Base-by-base conservation (phyloP, 2,888 invertebrate species). In the Lamproptera curius region DNA sequence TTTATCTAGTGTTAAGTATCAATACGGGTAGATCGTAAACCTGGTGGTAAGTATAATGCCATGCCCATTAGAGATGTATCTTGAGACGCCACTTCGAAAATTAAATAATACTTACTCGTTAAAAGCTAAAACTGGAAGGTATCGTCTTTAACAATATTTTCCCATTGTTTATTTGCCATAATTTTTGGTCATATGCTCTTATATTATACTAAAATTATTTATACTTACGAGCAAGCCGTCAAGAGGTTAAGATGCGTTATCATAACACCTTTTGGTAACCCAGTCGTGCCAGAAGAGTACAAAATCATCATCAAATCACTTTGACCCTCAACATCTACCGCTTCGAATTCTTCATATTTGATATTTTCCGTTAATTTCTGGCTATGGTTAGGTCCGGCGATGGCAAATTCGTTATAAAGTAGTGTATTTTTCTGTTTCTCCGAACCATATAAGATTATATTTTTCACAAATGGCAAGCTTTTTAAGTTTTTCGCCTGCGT, bases 261-360 rank as follows among this genome's bases (percentile, higher is more conserved):
- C 71, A 79, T 70, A 0, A 84, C 85, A 1, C 83, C 85, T 54
- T 85, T 85, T 0, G 83, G 76, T 39, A 84, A 6, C 0, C 85
- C 84, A 0, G 84, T 84, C 0, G 85, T 85, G 0, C 85, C 85
- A 1, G 84, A 85, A 0, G 85, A 85, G 48, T 82, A 84, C 16
- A 83, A 36, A 11, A 85, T 65, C 8, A 78, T 61, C 6, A 69
- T 28, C 0, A 70, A 60, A 16, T 84, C 84, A 0, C 42, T 57
- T 26, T 73, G 70, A 0, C 78, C 78, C 1, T 61, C 37, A 0
- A 79, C 75, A 5, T 76, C 75, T 0, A 62, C 70, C 0, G 65
- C 54, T 2, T 53, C 28, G 28, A 83, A 82, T 0, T 75, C 65
- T 0, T 76, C 71, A 42, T 55, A 72, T 1, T 52, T 56, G 0